Base-by-base conservation (phyloP, 2,797 vertebrate species). In the Oophaga sylvatica region DNA sequence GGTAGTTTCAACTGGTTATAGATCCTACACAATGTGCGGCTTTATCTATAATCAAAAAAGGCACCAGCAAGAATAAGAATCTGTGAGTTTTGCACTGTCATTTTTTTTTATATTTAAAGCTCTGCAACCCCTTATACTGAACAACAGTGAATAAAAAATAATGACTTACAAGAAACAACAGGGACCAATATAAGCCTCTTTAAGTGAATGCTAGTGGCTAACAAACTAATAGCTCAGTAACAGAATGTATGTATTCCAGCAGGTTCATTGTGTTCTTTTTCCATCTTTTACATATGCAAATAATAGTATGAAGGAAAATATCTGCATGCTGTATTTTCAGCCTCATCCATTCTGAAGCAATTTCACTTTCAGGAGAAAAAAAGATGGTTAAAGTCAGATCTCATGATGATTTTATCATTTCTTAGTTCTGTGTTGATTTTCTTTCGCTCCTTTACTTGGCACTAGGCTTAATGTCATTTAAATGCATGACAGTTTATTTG, bases 401-500 rank as follows among this genome's bases (percentile, higher is more conserved):
- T 76, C 65, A 75, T 73, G 15, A 75, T 73, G 15, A 76, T 82
- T 77, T 56, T 35, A 76, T 71, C n/a, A 81, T 81, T 22, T 85
- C 41, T 59, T 45, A 63, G 79, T 71, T 57, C 57, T 73, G 19
- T 15, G 31, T 56, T 76, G 80, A 56, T 59, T 81, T 76, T 15
- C 59, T 82, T 82, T 87, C 29, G 17, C 62, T 78, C 56, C 45
- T 81, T 81, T 13, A 59, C 48, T 83, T 26, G 59, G 31, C 45
- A 26, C 48, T 53, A 9, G 65, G 20, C 65, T 59, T 65, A 83
- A 77, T 87, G 48, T 70, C 41, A 67, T 87, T 56, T 82, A 76
- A 65, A 82, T 82, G 19, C 45, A 76, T 87, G 70, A 22, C 26
- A 84, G 41, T 67, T 83, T 78, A 83, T 80, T 82, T 67, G 45